Percentiles rank a stretch among this genome's conserved stretches.
Evolutionary conservation across 2,797 vertebrate species (phyloP).

Genomic region (Sphenodon punctatus): DNA sequence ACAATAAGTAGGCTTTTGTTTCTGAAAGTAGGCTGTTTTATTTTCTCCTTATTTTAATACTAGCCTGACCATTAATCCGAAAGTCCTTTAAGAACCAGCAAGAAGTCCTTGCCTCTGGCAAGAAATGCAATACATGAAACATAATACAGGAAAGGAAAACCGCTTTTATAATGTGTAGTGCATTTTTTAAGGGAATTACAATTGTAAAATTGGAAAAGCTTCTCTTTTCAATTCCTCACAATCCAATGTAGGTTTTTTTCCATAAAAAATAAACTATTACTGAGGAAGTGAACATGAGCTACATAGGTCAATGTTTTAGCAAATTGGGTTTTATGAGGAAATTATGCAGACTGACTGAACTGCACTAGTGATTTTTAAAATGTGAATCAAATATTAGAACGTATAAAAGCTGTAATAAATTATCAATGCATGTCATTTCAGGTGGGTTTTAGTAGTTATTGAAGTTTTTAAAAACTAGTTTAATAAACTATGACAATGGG

Average conservation of each 20-base stretch:
- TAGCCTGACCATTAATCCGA: neutral
- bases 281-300: neutral
- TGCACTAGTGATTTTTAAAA: neutral
- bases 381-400: fast-evolving
- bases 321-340: neutral
- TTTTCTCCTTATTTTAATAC: neutral
- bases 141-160: neutral
- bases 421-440: neutral
- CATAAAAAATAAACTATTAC: fast-evolving
- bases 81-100: neutral
- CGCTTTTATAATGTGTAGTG: fast-evolving
- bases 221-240: neutral
- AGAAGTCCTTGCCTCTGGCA: neutral
- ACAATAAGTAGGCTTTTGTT: neutral
- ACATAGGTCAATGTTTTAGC: neutral
- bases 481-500: neutral
- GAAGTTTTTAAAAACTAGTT: neutral
- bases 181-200: neutral
- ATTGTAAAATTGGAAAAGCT: neutral
- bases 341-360: neutral
- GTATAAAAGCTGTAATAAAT: neutral
- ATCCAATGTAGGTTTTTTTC: neutral
- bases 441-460: neutral
- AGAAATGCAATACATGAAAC: fast-evolving
- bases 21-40: neutral